Base-by-base conservation (phyloP, 2,888 invertebrate species). In the Tipula confusa region DNA sequence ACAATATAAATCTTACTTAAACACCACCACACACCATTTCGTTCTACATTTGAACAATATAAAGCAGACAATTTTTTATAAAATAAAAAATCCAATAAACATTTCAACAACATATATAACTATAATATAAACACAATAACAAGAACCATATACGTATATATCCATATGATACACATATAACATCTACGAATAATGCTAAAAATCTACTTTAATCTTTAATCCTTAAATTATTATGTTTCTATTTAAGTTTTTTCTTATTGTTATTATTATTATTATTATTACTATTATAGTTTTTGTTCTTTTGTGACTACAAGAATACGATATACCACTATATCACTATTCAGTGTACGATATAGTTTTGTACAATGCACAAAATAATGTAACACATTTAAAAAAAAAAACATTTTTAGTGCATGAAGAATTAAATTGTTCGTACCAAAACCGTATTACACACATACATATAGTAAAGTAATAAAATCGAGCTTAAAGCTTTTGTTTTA, bases 161-260 rank as follows among this genome's bases (percentile, higher is more conserved):
- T 36, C 7, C 3, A 36, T 11, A 43, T 43, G 43, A 43, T 43
- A 3, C 43, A 2, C 15, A 43, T 43, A 43, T 15, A 15, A 15
- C 43, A 15, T 43, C 43, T 5, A 36, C 9, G 64, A 24, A 38
- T 24, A 64, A 24, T 24, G 64, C 64, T 64, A 64, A 64, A 64
- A 64, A 64, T 64, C 24, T 64, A 64, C 64, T 64, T 64, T 64
- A 64, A 64, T 64, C 64, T 64, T 64, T 64, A 64, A 64, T 64
- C 64, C 64, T 64, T 64, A 64, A 64, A 64, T 64, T 64, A 64
- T 64, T 64, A 24, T 64, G 64, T 64, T 64, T 64, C 64, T 64
- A 64, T 64, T 24, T 64, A 64, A 64, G 64, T 24, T 24, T 18
- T 48, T 64, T 24, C 43, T 64, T 64, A 64, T 64, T 64, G 64